These are phyloP conservation scores for Chloroclysta siterata DNA, from an alignment of 2,888 invertebrate species.

Conservation along the genomic window DNA sequence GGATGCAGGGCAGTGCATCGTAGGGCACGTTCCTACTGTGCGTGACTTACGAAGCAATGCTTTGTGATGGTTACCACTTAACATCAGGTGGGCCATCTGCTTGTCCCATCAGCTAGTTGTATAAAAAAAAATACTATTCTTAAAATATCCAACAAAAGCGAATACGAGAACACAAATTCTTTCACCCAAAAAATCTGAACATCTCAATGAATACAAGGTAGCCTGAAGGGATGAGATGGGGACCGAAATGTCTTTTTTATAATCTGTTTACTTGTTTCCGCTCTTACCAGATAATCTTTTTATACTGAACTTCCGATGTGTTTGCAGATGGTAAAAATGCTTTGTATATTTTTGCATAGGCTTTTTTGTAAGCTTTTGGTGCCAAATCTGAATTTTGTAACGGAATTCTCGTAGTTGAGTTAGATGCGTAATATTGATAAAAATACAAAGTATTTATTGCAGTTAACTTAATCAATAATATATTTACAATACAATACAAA, in stretches of 20 bases:
- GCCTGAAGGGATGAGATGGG: constrained; percentile 59
- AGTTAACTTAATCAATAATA: no score
- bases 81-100: no score
- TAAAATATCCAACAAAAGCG: constrained; percentile 1
- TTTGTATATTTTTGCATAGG: constrained; percentile 24
- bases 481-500: no score
- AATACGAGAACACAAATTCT: constrained; percentile 34
- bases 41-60: no score
- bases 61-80: no score
- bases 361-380: background rate
- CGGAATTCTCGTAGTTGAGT: background rate
- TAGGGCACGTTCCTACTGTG: no score
- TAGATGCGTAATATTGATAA: no score
- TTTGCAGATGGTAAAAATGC: constrained; percentile 54
- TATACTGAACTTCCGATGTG: constrained; percentile 65
- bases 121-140: no score
- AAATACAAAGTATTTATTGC: no score
- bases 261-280: constrained; percentile 78
- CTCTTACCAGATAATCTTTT: constrained; percentile 75
- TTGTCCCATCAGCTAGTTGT: no score
- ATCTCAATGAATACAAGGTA: constrained; percentile 55
- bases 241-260: constrained; percentile 75
- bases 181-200: constrained; percentile 34
- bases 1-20: no score
- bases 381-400: background rate